Base-by-base conservation (phyloP, 1,140 invertebrate genomes). In the Atopsyche davidsoni region DNA sequence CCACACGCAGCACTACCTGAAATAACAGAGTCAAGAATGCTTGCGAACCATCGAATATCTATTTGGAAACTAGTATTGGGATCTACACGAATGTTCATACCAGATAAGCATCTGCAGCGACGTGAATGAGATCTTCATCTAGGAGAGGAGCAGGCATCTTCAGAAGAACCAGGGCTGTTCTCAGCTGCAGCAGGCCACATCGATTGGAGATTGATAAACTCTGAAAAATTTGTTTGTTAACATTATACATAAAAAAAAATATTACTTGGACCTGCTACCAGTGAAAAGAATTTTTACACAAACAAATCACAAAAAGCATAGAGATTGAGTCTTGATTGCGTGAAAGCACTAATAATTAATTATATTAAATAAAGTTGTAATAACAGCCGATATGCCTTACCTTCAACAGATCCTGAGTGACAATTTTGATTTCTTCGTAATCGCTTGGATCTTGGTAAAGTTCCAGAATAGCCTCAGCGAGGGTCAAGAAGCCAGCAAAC, bases 401-500 rank as follows among this genome's bases (percentile, higher is more conserved):
- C n/a, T 28, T 7, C n/a, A n/a, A n/a, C n/a, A n/a, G n/a, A n/a
- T n/a, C n/a, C n/a, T n/a, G n/a, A n/a, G n/a, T n/a, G n/a, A n/a
- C n/a, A n/a, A n/a, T n/a, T n/a, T n/a, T n/a, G 31, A 2, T 38
- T 9, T 51, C 13, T 32, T 18, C 50, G n/a, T 19, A 40, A 18
- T 39, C 24, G 39, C 28, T 16, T 14, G 28, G 11, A n/a, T 2
- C 13, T n/a, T 54, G 46, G 14, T 53, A 16, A 6, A 28, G 11
- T 45, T 49, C 38, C 10, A 55, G 28, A 7, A 38, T 25, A 1
- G 43, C 36, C 24, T 54, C 46, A 3, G 44, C 38, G 2, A 58
- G 22, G 18, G 43, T 46, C 11, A 58, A 19, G 39, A 50, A 57
- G 2, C 55, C 56, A n/a, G n/a, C n/a, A n/a, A n/a, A n/a, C n/a